Percentiles rank a stretch among this genome's conserved stretches.
Evolutionary conservation across 2,113 vertebrate genomes (phyloP).

Genomic region (Microtus montanus): DNA sequence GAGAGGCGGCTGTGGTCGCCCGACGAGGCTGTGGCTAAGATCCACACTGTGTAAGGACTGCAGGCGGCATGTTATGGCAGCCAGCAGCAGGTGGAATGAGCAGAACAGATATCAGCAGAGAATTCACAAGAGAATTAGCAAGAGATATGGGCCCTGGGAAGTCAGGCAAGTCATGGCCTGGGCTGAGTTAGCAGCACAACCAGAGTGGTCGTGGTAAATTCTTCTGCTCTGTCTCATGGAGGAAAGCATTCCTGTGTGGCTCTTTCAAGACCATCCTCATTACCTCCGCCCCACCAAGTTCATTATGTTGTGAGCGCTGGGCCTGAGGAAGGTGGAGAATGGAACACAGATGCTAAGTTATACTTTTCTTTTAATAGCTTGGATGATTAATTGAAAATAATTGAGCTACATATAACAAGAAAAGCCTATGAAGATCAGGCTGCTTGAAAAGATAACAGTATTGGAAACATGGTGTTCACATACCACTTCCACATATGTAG

Average conservation of each 20-base stretch:
- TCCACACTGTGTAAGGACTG: not conserved
- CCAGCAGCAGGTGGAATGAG: not conserved
- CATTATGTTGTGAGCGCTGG: conserved; percentile 38
- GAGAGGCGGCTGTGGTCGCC: conserved; percentile 9
- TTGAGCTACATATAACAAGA: not conserved
- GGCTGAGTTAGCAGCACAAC: not conserved
- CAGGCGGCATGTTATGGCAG: not conserved
- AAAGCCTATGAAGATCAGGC: not conserved
- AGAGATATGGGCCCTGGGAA: not conserved
- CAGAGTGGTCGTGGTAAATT: conserved; percentile 39
- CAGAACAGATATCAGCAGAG: rapidly evolving
- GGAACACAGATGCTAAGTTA: conserved; percentile 10
- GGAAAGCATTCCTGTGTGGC: conserved; percentile 68
- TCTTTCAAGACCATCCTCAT: conserved; percentile 61
- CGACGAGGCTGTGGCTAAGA: not conserved
- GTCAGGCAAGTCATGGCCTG: not conserved
- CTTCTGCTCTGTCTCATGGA: conserved; percentile 77
- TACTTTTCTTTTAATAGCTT: conserved; percentile 36
- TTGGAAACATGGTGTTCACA: not conserved
- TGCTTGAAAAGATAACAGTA: not conserved
- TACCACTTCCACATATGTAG: not conserved
- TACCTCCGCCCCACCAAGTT: not conserved
- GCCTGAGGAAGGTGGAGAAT: not conserved
- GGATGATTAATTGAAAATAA: not conserved
- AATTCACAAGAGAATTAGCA: not conserved